phyloP scores from a whole-genome alignment of 2,888 invertebrate genomes.

The Camptogramma bilineatum region DNA sequence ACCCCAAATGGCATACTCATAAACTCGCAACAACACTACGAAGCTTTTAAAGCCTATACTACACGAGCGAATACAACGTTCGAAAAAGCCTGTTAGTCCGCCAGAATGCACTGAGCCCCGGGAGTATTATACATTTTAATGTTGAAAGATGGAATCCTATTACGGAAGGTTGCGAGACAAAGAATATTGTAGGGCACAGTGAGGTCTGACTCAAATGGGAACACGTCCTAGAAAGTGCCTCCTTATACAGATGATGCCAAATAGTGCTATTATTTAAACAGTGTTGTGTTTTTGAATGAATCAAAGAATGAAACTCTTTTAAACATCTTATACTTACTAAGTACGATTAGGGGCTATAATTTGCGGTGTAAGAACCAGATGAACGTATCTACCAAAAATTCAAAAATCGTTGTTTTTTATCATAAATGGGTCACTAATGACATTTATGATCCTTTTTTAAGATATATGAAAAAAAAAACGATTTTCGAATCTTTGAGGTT shows the following conservation, averaged over 20 bases:
- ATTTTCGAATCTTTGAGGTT: no score
- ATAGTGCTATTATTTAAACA: no score
- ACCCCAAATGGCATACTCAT: constrained; percentile 8
- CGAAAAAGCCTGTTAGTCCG: constrained; percentile 57
- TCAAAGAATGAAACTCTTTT: no score
- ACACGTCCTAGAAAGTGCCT: neutral
- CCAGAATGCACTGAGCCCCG: constrained; percentile 54
- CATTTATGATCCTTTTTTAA: no score
- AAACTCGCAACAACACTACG: constrained; percentile 7
- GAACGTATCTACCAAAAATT: no score
- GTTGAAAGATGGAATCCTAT: constrained; percentile 29
- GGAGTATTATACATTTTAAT: constrained; percentile 34
- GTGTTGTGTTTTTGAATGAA: no score
- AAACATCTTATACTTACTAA: no score
- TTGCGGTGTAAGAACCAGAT: no score
- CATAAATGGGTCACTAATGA: no score
- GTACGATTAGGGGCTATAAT: no score
- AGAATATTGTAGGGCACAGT: constrained; percentile 8
- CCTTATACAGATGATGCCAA: neutral
- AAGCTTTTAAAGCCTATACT: constrained; percentile 38
- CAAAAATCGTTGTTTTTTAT: no score
- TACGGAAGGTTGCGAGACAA: constrained; percentile 11
- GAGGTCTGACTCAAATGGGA: neutral
- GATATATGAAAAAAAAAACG: no score
- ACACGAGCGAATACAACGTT: constrained; percentile 35